Base-by-base conservation (phyloP, 2,888 invertebrate species). In the Thera obeliscata region DNA sequence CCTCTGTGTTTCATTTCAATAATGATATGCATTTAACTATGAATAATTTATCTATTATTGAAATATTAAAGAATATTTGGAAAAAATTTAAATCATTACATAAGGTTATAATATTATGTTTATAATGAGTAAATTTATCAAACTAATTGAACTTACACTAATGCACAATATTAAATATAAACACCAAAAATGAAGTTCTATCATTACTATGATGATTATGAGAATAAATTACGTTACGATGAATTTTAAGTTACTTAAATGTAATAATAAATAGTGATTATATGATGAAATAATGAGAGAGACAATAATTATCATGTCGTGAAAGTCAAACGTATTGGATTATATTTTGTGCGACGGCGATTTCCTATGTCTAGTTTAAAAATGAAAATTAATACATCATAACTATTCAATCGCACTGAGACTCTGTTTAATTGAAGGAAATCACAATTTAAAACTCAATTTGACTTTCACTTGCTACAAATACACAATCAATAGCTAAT, bases 191-290 rank as follows among this genome's bases (percentile, higher is more conserved):
- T 89, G 92, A 93, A 92, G 86, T 90, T 66, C 91, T 92, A 91
- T 87, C 87, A 85, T 84, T 87, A 85, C 90, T 91, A 90, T 88
- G 84, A 88, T 85, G 89, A 90, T 90, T 91, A 91, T 84, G 84
- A 87, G 82, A 91, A 91, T 92, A 91, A 93, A 93, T 91, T 90
- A 92, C 90, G 87, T 86, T 86, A 87, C 82, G 80, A 85, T 87
- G 83, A 88, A 87, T 88, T 87, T 91, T 89, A 90, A 87, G 83
- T 91, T 91, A 93, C 91, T 91, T 92, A 92, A 90, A 89, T 90
- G 60, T 91, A 89, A 89, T 89, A 92, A 93, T 93, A 93, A 93
- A 92, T 93, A 93, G 89, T 84, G 89, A 92, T 91, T 91, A 93
- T 87, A 91, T 82, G 87, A 88, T 87, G 83, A 91, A 92, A 86